A percentile compares a stretch with the other conserved stretches of the same genome.
Conservation (phyloP, 1,140 invertebrate genomes). For the Triops longicaudatus region DNA sequence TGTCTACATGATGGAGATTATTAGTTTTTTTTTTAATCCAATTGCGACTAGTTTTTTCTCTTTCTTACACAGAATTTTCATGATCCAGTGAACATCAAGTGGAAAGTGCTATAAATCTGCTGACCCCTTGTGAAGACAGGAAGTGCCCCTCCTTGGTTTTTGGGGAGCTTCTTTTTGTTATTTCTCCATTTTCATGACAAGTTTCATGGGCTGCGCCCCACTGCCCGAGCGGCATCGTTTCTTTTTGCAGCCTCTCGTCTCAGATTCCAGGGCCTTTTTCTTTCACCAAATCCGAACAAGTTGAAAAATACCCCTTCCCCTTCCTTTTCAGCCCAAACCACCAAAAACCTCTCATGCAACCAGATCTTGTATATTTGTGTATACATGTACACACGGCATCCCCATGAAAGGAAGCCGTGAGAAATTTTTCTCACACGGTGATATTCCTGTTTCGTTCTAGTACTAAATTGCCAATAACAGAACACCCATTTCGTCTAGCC, state of each 20-base stretch:
- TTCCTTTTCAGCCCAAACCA: too few relatives aligned
- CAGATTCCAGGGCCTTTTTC: neutral
- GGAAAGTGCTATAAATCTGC: neutral
- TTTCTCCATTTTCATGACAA: neutral
- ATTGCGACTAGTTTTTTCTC: too few relatives aligned
- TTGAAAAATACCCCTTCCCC: too few relatives aligned
- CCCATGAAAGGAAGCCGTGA: neutral
- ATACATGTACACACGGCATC: too few relatives aligned
- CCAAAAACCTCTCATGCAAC: neutral
- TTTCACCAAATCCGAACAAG: neutral
- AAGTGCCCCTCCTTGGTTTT: neutral
- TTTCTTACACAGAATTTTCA: too few relatives aligned
- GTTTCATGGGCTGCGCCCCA: neutral
- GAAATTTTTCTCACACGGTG: neutral
- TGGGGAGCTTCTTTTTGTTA: neutral
- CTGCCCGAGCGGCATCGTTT: neutral
- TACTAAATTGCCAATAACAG: neutral
- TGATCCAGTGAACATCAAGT: too few relatives aligned
- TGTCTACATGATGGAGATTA: too few relatives aligned
- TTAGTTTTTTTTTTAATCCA: too few relatives aligned
- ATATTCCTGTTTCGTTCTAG: neutral
- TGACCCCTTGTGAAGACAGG: conserved; percentile 7
- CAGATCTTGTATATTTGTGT: neutral
- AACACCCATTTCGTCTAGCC: neutral
- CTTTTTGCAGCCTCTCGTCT: neutral